Percentiles rank a stretch among this genome's conserved stretches.
phyloP scores from a whole-genome alignment of 1,140 invertebrate species.

The Diprion similis region DNA sequence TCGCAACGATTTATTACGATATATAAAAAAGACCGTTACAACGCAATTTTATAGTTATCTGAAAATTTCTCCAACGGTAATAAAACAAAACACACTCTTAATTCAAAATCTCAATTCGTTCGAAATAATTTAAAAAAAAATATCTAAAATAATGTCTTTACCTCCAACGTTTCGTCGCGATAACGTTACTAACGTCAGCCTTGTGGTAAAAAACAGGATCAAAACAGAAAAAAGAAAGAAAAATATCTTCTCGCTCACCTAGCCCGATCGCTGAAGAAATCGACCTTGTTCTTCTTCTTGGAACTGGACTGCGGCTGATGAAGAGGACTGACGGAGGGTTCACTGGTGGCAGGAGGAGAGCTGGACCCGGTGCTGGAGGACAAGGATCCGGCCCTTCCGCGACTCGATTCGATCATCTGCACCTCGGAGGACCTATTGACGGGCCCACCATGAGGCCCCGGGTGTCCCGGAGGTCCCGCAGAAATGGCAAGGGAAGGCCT shows the following conservation, averaged over 20 bases:
- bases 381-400: conserved; percentile 69
- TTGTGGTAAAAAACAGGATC: too few species aligned
- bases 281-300: conserved; percentile 79
- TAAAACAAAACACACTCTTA: too few species aligned
- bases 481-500: conserved; percentile 65
- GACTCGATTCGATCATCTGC: conserved; percentile 52
- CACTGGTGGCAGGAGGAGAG: conserved; percentile 73
- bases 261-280: conserved; percentile 80
- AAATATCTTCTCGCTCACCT: conserved; percentile 67
- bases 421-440: conserved; percentile 37
- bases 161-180: too few species aligned
- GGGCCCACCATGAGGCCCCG: conserved; percentile 41
- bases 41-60: too few species aligned
- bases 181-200: too few species aligned
- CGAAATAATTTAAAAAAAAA: too few species aligned
- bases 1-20: too few species aligned
- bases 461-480: conserved; percentile 50
- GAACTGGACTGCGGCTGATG: conserved; percentile 66
- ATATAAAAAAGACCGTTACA: too few species aligned
- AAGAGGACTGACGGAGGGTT: conserved; percentile 73
- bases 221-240: too few species aligned
- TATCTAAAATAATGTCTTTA: too few species aligned
- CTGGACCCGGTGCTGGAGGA: conserved; percentile 73
- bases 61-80: too few species aligned
- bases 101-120: too few species aligned